Conservation (phyloP, 2,888 invertebrate species). For the Meliscaeva auricollis region DNA sequence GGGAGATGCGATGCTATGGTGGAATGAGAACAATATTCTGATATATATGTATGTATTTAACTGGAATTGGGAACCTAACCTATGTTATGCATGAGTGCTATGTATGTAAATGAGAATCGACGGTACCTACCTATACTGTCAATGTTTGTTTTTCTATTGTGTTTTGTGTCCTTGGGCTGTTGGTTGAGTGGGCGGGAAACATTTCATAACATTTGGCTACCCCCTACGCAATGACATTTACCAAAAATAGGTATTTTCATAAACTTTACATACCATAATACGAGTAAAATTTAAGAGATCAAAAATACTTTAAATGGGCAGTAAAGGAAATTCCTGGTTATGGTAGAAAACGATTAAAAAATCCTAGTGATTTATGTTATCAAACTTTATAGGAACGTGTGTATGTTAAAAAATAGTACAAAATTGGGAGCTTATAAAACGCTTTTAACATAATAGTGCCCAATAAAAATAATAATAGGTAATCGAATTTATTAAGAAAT, state of each 20-base stretch:
- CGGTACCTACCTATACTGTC: slow-evolving; percentile 1
- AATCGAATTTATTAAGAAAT: no score
- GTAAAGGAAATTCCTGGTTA: no score
- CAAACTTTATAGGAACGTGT: no score
- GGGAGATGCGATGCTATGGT: not conserved
- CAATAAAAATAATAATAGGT: no score
- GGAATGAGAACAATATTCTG: slow-evolving; percentile 11
- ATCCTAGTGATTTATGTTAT: no score
- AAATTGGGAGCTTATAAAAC: no score
- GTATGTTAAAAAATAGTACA: no score
- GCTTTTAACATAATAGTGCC: no score
- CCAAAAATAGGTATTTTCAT: slow-evolving; percentile 6
- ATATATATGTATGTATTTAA: slow-evolving; percentile 9
- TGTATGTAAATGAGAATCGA: slow-evolving; percentile 22
- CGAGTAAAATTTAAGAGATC: no score
- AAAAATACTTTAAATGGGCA: no score
- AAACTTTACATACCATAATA: no score
- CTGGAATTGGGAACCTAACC: not conserved
- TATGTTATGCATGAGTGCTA: not conserved
- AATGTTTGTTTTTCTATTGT: slow-evolving; percentile 52
- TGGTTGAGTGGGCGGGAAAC: slow-evolving; percentile 2
- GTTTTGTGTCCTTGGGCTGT: slow-evolving; percentile 38
- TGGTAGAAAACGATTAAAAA: no score
- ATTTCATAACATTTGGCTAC: slow-evolving; percentile 3
- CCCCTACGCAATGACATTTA: not conserved